Conservation (phyloP, 2,888 invertebrate genomes). For the Autographa pulchrina region DNA sequence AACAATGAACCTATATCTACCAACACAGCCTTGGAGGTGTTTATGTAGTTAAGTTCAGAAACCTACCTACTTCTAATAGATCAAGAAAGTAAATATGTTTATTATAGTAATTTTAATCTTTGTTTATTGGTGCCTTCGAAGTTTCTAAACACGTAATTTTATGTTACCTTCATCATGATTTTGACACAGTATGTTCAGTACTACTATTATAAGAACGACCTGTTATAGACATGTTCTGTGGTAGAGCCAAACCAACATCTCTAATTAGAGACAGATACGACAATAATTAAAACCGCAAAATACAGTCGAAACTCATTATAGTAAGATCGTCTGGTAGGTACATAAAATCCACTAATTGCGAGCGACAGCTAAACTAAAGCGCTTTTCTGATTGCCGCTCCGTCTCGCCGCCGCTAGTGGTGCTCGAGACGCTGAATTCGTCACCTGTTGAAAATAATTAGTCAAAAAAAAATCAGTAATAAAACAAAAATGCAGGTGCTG, state of each 20-base stretch:
- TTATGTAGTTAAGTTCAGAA: too few species aligned
- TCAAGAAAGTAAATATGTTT: too few species aligned
- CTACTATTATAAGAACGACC: neutral
- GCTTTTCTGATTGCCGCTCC: slow-evolving; percentile 77
- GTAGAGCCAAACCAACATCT: neutral
- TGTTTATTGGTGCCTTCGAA: too few species aligned
- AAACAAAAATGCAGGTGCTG: slow-evolving; percentile 87
- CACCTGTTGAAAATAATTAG: slow-evolving; percentile 90
- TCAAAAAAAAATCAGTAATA: slow-evolving; percentile 87
- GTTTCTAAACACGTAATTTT: too few species aligned
- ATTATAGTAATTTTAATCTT: too few species aligned
- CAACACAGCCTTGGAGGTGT: too few species aligned
- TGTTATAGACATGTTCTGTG: neutral
- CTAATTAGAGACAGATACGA: slow-evolving; percentile 41
- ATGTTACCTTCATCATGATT: too few species aligned
- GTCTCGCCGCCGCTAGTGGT: slow-evolving; percentile 79
- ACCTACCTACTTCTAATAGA: too few species aligned
- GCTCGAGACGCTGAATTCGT: slow-evolving; percentile 87
- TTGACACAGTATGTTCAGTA: too few species aligned
- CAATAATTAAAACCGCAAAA: slow-evolving; percentile 47
- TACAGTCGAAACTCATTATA: slow-evolving; percentile 58
- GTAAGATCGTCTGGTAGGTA: slow-evolving; percentile 62
- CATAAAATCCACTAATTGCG: slow-evolving; percentile 82
- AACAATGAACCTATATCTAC: too few species aligned
- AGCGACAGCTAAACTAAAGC: slow-evolving; percentile 82